Base-by-base conservation (phyloP, 2,113 vertebrate species). In the Steatornis caripensis region DNA sequence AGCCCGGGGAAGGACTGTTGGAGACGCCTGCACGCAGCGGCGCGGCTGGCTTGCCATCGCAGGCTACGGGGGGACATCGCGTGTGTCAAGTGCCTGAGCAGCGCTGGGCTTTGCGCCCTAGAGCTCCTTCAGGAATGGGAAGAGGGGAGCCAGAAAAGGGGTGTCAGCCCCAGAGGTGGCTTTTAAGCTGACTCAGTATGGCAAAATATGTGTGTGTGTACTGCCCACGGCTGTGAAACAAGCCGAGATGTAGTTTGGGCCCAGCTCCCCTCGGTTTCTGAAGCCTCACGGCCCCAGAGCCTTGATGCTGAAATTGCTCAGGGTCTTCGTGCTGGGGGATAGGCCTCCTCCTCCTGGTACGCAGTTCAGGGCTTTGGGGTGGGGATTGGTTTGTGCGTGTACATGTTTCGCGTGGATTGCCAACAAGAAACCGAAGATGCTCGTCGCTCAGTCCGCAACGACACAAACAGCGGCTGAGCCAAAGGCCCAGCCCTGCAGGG, bases 361-460 rank as follows among this genome's bases (percentile, higher is more conserved):
- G 5, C 20, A 5, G 1, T 10, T 37, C 19, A 68, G 49, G 45
- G 49, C 30, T 79, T 75, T 60, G 48, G 36, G 64, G 43, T 14
- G 49, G 49, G 24, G 19, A 53, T 22, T 78, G 29, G 29, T 90
- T 48, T n/a, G 49, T 13, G 39, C 13, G 19, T 5, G 11, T 15
- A 9, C 5, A 12, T 53, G 36, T 70, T 66, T 93, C 62, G 17
- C 32, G 82, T 72, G 45, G 29, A 48, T 65, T 41, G 55, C 27
- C 49, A 79, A 19, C 7, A 72, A 62, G 36, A 61, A 82, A 71
- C 1, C 37, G 26, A 32, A 75, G 48, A 60, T 32, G 22, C 53
- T 82, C 3, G 1, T 57, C 7, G 5, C 69, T 79, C 23, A 26
- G 60, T 57, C 64, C 0, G 0, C 68, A 81, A 39, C 1, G 11